phyloP scores from a whole-genome alignment of 2,797 vertebrate genomes.

The Urocyon cinereoargenteus region DNA sequence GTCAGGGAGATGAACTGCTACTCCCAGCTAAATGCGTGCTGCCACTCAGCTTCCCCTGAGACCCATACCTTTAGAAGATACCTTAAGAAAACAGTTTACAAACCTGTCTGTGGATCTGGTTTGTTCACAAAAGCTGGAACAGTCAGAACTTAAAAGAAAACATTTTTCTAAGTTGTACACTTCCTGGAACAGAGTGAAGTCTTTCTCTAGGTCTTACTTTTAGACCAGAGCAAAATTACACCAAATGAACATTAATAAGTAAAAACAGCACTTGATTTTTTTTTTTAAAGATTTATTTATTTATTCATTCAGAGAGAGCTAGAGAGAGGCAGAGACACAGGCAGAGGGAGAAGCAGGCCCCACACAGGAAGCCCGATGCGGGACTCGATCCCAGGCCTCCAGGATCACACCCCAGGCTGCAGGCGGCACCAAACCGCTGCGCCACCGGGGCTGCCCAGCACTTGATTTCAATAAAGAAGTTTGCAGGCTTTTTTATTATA shows the following conservation, averaged over 20 bases:
- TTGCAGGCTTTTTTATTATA: neutral
- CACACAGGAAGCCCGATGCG: no score
- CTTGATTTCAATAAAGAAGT: slow-evolving; percentile 62
- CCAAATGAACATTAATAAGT: slow-evolving; percentile 52
- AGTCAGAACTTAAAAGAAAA: slow-evolving; percentile 50
- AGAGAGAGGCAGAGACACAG: no score
- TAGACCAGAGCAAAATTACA: slow-evolving; percentile 43
- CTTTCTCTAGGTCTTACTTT: slow-evolving; percentile 55
- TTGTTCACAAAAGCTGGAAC: slow-evolving; percentile 28
- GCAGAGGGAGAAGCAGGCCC: no score
- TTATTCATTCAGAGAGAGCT: no score
- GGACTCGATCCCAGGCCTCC: no score
- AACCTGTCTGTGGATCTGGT: slow-evolving; percentile 38
- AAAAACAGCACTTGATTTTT: slow-evolving; percentile 42
- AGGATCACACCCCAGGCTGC: no score
- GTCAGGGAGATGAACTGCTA: neutral
- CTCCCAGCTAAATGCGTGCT: neutral
- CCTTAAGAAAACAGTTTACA: slow-evolving; percentile 62
- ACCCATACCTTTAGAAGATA: neutral
- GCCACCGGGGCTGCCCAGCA: no score
- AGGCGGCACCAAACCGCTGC: no score
- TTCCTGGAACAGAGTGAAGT: slow-evolving; percentile 46
- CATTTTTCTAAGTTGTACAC: slow-evolving; percentile 18
- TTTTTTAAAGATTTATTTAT: no score
- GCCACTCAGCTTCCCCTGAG: neutral